A percentile compares a stretch with the other conserved stretches of the same genome.
These are phyloP conservation scores for Barypeithes pellucidus DNA, from an alignment of 2,888 invertebrate species.

Conservation along the genomic window DNA sequence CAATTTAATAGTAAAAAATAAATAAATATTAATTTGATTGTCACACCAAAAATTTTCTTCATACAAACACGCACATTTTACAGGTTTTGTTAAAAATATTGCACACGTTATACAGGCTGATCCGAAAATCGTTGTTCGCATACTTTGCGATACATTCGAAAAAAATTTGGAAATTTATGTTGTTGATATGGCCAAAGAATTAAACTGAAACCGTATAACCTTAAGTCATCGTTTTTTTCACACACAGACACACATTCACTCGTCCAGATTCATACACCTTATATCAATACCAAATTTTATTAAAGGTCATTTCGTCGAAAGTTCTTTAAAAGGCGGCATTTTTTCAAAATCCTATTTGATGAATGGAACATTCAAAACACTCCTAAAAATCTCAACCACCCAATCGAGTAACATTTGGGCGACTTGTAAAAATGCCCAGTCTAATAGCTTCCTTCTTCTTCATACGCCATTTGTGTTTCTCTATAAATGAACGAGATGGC, in stretches of 20 bases:
- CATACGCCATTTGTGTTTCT: too few species aligned
- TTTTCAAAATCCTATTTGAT: too few species aligned
- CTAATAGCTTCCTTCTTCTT: too few species aligned
- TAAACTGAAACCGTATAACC: neutral
- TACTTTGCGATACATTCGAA: neutral
- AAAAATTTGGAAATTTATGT: too few species aligned
- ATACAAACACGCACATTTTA: slow-evolving; percentile 18
- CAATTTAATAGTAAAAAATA: slow-evolving; percentile 19
- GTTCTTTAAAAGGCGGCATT: too few species aligned
- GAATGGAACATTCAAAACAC: too few species aligned
- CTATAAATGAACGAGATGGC: too few species aligned
- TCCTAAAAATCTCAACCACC: too few species aligned
- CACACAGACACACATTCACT: slow-evolving; percentile 9
- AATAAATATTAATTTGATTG: slow-evolving; percentile 38
- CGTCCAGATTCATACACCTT: slow-evolving; percentile 1
- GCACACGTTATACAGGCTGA: slow-evolving; percentile 23
- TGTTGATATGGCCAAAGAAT: too few species aligned
- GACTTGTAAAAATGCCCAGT: too few species aligned
- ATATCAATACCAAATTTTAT: neutral
- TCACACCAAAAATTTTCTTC: slow-evolving; percentile 44
- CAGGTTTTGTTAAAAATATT: slow-evolving; percentile 26
- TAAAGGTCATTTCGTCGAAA: neutral
- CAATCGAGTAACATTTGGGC: too few species aligned
- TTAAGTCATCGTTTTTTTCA: neutral
- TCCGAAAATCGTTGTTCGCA: slow-evolving; percentile 10